Evolutionary conservation across 37 sponge, comb jelly and placozoan genomes (phyloP), one percentile per base, ranked within the genome.

Genomic region (Sycon ciliatum): DNA sequence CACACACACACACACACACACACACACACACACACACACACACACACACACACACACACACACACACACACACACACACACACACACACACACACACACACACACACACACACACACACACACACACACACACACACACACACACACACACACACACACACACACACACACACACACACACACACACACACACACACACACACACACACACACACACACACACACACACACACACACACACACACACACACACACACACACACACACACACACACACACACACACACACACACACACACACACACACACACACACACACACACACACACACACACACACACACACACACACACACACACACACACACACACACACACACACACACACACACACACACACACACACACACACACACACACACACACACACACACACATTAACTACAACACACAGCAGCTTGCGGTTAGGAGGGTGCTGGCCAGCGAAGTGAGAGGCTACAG

Each of bases 1-100:
- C 72, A 72, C 72, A 72, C 57, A 55, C 57, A 72, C 57, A 55
- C 36, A 72, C 57, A 55, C 57, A 72, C 57, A 55, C 72, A 72
- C 72, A 46, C 54, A 46, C 33, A 18, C 23, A 3, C 37, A 57
- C 2, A n/a, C 20, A 1, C 24, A n/a, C 37, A 3, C 24, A 22
- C 27, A 28, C 65, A 52, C 57, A 32, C 42, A 42, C 13, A 42
- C 49, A 9, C 13, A 42, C 13, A 18, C 13, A 42, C 13, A 13
- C 49, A 42, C 13, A 42, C 49, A 42, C 13, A 42, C 49, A 42
- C 13, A 42, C 9, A 13, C 49, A 42, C 49, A 42, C 49, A 42
- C 49, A 42, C 49, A 42, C 49, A 42, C 49, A 42, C 49, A 42
- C 49, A 42, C 49, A 42, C 49, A 42, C 49, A 42, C 49, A 42